Conservation (phyloP, 2,888 invertebrate genomes). For the Volucella zonaria region DNA sequence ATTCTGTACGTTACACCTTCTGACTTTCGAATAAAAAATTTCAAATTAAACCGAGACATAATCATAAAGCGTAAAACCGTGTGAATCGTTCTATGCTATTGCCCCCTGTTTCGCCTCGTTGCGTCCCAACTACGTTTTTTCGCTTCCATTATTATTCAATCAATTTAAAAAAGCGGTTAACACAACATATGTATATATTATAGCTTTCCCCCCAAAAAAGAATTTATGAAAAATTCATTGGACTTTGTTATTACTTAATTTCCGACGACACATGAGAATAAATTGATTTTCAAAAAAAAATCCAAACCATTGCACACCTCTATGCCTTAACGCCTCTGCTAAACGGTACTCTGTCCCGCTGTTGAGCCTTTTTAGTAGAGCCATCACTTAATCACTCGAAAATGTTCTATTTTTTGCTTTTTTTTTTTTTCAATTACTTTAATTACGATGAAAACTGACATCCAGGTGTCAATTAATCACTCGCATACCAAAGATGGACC, state of each 20-base stretch:
- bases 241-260: background rate
- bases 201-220: background rate
- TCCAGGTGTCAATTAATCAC: conserved; percentile 64
- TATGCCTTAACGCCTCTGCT: too few species aligned
- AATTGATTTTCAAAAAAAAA: background rate
- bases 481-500: background rate
- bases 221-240: background rate
- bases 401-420: background rate
- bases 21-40: too few species aligned
- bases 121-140: too few species aligned
- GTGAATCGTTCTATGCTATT: too few species aligned
- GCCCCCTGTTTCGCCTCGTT: too few species aligned
- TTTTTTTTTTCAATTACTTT: conserved; percentile 50
- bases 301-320: background rate
- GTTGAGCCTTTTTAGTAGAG: background rate
- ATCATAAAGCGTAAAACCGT: too few species aligned
- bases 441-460: conserved; percentile 58
- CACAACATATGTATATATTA: too few species aligned
- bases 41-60: too few species aligned
- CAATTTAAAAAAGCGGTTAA: too few species aligned
- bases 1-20: too few species aligned
- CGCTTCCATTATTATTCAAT: too few species aligned
- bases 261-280: background rate
- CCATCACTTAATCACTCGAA: conserved; percentile 36
- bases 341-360: background rate